These are phyloP conservation scores for Piscicola geometra DNA, from an alignment of 2,888 invertebrate genomes.

Conservation along the genomic window DNA sequence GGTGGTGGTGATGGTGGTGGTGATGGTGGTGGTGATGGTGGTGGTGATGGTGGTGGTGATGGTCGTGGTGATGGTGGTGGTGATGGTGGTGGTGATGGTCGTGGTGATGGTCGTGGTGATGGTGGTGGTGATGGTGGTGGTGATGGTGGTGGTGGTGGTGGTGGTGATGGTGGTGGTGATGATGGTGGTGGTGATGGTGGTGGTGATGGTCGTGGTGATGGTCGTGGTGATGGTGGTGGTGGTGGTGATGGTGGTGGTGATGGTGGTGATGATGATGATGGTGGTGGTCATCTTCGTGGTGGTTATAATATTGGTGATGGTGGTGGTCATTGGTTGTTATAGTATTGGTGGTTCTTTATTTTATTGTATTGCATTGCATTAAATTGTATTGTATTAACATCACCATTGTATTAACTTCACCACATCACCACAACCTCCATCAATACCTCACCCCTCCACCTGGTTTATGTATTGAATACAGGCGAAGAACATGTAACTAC, in stretches of 20 bases:
- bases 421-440: no score
- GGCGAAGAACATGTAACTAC: constrained; percentile 84
- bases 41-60: constrained; percentile 3
- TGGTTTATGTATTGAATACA: constrained; percentile 84
- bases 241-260: no score
- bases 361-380: no score
- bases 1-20: no score
- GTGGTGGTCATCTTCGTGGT: no score
- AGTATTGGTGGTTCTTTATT: no score
- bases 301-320: no score
- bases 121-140: neutral
- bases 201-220: neutral
- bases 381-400: no score
- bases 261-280: no score
- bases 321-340: no score
- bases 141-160: neutral
- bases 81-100: neutral
- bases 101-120: neutral
- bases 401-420: no score
- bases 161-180: neutral
- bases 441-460: no score
- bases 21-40: constrained; percentile 4
- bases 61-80: neutral
- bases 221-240: neutral
- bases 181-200: neutral